Base-by-base conservation (phyloP, 53 echinoderm and acorn worm species). In the Paelopatides confundens region DNA sequence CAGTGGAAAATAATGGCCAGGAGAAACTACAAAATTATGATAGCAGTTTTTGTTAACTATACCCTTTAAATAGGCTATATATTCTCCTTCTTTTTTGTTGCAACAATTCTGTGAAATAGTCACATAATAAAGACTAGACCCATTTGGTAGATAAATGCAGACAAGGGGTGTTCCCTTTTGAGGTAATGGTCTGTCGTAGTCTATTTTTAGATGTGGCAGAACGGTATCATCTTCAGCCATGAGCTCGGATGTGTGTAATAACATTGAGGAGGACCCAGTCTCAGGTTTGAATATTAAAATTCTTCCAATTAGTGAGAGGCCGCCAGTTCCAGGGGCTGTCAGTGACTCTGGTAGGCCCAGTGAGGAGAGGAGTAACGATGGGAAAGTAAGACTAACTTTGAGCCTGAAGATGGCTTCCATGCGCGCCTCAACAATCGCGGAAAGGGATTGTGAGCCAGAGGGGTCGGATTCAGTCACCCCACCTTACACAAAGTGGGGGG, bases 401-500 rank as follows among this genome's bases (percentile, higher is more conserved):
- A 79, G 40, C 51, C 79, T 79, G 14, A 79, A 79, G 79, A 79
- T 79, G 79, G 53, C 79, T 17, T 79, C 79, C 0, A 32, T 50
- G 49, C 28, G 82, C 38, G 79, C 69, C 35, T 65, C 89, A 39
- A 87, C 86, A 43, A 94, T 50, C 31, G 79, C 51, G 53, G 79
- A 50, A 54, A 52, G 79, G 79, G 79, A 83, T 26, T 96, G 92
- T 74, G 99, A 99, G 85, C 99, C 99, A 6, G 99, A 99, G 77
- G 99, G 99, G 13, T 96, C 96, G 0, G 99, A 94, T 24, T 94
- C 95, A 15, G 90, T 94, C 4, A 95, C 96, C 18, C 99, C 99
- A 15, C 99, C 99, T 37, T 96, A 99, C 66, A 99, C 99, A 24
- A 77, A 96, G 35, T 99, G 99, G 99, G 93, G 94, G 0, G 99